phyloP scores from a whole-genome alignment of 2,797 vertebrate genomes.

The Sphaeramia orbicularis region DNA sequence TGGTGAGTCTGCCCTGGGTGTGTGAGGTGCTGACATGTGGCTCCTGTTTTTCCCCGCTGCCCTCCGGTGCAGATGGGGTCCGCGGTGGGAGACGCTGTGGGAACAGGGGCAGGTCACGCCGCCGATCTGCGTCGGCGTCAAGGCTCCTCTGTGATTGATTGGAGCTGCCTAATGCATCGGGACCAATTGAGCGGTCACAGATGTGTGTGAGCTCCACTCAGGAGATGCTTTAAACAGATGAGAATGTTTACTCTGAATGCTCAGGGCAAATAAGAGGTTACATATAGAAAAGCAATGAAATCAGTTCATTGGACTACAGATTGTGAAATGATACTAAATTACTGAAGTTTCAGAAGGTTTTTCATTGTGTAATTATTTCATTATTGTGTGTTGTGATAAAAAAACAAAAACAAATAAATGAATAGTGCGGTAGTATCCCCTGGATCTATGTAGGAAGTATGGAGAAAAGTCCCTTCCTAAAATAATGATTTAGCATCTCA shows the following conservation, averaged over 20 bases:
- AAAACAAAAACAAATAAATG: background rate
- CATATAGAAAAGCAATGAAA: constrained; percentile 1
- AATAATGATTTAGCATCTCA: too few relatives aligned
- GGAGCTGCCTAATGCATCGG: constrained; percentile 55
- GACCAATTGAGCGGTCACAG: constrained; percentile 70
- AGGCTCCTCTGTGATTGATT: constrained; percentile 63
- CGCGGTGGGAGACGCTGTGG: constrained; percentile 14
- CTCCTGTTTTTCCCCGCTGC: constrained; percentile 64
- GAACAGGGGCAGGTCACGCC: constrained; percentile 42
- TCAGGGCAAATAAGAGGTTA: constrained; percentile 15
- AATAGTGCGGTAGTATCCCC: too few relatives aligned
- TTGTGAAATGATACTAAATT: background rate
- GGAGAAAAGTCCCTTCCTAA: too few relatives aligned
- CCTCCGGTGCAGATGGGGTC: constrained; percentile 52
- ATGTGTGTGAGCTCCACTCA: constrained; percentile 64
- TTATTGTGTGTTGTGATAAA: background rate
- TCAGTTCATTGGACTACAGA: background rate
- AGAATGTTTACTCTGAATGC: constrained; percentile 42
- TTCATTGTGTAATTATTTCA: background rate
- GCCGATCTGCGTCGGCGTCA: constrained; percentile 8
- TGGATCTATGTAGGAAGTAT: too few relatives aligned
- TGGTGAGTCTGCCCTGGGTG: constrained; percentile 26
- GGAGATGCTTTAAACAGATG: constrained; percentile 26
- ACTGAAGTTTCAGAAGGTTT: background rate
- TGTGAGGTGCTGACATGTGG: constrained; percentile 70